phyloP scores from a whole-genome alignment of 2,888 invertebrate genomes.

The Leptinotarsa haldemani region DNA sequence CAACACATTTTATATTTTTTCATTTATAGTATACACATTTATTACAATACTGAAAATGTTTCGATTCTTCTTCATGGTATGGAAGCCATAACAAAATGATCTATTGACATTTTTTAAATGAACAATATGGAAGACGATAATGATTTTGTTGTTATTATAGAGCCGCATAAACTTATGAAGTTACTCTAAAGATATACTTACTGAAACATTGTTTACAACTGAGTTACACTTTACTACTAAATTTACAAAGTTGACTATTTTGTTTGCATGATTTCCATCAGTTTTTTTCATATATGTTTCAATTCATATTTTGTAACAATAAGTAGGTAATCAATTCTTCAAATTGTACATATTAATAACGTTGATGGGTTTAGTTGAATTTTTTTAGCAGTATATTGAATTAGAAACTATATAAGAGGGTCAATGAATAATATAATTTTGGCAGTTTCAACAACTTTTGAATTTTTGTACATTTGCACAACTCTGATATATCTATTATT shows the following conservation, averaged over 20 bases:
- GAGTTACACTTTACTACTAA: no score
- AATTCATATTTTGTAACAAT: no score
- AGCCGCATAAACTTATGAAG: no score
- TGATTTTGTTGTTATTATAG: conserved; percentile 42
- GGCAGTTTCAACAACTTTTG: conserved; percentile 28
- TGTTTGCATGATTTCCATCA: no score
- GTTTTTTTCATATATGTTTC: no score
- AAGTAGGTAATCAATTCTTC: no score
- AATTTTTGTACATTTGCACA: conserved; percentile 8
- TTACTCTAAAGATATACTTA: no score
- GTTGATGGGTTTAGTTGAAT: no score
- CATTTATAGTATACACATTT: conserved; percentile 44
- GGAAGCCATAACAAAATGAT: conserved; percentile 26
- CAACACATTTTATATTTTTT: conserved; percentile 32
- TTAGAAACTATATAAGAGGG: background rate
- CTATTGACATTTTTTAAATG: conserved; percentile 10
- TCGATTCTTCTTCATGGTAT: conserved; percentile 37
- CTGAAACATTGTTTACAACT: no score
- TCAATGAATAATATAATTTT: conserved; percentile 22
- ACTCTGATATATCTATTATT: background rate
- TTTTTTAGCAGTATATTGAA: background rate
- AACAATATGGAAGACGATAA: conserved; percentile 43
- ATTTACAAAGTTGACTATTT: no score
- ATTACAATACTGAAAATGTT: conserved; percentile 42
- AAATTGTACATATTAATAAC: no score